These are phyloP conservation scores for Sesamia inferens DNA, from an alignment of 2,888 invertebrate species.

Conservation along the genomic window DNA sequence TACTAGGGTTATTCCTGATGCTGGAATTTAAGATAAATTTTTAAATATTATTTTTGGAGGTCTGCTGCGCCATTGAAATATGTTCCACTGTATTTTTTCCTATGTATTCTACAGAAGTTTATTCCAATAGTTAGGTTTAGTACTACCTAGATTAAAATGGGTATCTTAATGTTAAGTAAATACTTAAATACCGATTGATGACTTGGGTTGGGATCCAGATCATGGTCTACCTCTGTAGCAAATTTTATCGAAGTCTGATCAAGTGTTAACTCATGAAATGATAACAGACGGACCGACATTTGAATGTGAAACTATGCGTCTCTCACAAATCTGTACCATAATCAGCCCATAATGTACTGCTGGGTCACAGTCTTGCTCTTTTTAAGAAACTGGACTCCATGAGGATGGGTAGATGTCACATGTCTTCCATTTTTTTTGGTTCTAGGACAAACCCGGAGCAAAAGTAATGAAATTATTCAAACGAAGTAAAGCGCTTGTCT, in stretches of 20 bases:
- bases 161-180: not conserved
- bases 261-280: not conserved
- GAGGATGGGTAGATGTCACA: not conserved
- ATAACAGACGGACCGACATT: not conserved
- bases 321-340: not conserved
- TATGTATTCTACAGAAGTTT: no score
- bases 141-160: not conserved
- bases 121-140: no score
- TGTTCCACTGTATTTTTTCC: no score
- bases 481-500: not conserved
- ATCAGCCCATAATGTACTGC: not conserved
- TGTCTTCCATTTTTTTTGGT: not conserved
- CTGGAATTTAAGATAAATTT: conserved; percentile 43
- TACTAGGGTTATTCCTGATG: conserved; percentile 62
- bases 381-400: not conserved
- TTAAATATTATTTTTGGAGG: not conserved
- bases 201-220: not conserved
- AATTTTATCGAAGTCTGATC: not conserved
- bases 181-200: no score
- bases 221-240: not conserved
- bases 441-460: not conserved
- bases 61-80: no score
- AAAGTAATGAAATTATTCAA: not conserved
- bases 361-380: not conserved
- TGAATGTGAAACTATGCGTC: not conserved